phyloP scores from a whole-genome alignment of 2,797 vertebrate species.

The Macroramphosus scolopax region DNA sequence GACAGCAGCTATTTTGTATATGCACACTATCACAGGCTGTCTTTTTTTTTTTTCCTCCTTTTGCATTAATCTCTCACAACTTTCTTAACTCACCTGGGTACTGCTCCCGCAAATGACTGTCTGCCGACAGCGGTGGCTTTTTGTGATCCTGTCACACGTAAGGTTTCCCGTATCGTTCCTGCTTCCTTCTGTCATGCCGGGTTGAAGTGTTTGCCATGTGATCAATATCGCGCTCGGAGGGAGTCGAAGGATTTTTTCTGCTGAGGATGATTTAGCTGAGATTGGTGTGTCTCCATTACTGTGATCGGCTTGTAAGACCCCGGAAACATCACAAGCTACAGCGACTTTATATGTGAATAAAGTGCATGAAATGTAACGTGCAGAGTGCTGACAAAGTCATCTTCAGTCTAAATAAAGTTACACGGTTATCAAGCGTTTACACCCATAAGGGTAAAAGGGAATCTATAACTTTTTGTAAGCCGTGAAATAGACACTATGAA shows the following conservation, averaged over 20 bases:
- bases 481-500: neutral
- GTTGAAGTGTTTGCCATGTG: conserved; percentile 62
- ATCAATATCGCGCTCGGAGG: conserved; percentile 61
- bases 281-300: conserved; percentile 18
- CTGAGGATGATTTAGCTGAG: conserved; percentile 44
- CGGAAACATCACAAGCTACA: conserved; percentile 30
- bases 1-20: conserved; percentile 74
- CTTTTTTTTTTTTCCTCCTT: conserved; percentile 39
- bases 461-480: conserved; percentile 13
- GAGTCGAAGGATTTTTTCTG: conserved; percentile 50
- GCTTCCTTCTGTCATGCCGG: conserved; percentile 27
- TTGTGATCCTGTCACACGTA: conserved; percentile 59
- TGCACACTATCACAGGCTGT: conserved; percentile 67
- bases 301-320: conserved; percentile 23
- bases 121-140: conserved; percentile 61
- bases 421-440: conserved; percentile 8
- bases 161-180: conserved; percentile 34
- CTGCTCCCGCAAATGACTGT: conserved; percentile 49
- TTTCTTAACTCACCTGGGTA: conserved; percentile 57
- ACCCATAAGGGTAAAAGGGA: neutral
- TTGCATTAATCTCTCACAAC: conserved; percentile 53
- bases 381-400: conserved; percentile 50
- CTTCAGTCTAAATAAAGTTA: conserved; percentile 44
- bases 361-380: conserved; percentile 15
- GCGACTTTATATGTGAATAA: conserved; percentile 29